Conservation (phyloP, 2,888 invertebrate genomes). For the Epistrophella euchroma region DNA sequence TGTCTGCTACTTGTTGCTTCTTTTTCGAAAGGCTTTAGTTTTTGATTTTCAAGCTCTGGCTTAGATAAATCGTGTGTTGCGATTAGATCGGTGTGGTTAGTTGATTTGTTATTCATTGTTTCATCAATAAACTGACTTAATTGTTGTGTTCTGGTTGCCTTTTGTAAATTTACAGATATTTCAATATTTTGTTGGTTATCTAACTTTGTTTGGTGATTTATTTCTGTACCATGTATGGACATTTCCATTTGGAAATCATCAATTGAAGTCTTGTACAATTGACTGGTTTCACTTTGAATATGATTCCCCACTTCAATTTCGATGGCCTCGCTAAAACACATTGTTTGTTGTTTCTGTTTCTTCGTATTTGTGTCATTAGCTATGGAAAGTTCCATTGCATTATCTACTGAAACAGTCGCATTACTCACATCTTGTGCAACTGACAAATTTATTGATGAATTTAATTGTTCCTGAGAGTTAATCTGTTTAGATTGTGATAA, state of each 20-base stretch:
- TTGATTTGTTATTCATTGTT: background rate
- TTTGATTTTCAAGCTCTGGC: background rate
- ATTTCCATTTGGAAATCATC: background rate
- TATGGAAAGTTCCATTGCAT: constrained; percentile 9
- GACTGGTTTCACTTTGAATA: background rate
- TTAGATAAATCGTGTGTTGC: too few species aligned
- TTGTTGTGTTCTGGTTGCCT: background rate
- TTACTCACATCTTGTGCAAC: background rate
- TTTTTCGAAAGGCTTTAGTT: too few species aligned
- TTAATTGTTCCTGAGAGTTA: background rate
- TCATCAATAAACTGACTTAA: background rate
- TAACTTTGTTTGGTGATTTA: background rate
- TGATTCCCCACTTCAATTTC: background rate
- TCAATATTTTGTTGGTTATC: background rate
- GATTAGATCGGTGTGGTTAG: background rate
- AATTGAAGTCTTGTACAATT: background rate
- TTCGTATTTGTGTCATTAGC: background rate
- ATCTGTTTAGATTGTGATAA: background rate
- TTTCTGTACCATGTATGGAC: background rate
- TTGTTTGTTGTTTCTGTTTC: constrained; percentile 9
- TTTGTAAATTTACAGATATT: background rate
- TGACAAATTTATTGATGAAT: background rate
- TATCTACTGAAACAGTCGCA: background rate
- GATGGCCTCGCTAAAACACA: constrained; percentile 7
- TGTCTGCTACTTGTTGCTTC: background rate